Evolutionary conservation across 2,888 invertebrate genomes (phyloP), one percentile per base, ranked within the genome.

Genomic region (Notodonta ziczac): DNA sequence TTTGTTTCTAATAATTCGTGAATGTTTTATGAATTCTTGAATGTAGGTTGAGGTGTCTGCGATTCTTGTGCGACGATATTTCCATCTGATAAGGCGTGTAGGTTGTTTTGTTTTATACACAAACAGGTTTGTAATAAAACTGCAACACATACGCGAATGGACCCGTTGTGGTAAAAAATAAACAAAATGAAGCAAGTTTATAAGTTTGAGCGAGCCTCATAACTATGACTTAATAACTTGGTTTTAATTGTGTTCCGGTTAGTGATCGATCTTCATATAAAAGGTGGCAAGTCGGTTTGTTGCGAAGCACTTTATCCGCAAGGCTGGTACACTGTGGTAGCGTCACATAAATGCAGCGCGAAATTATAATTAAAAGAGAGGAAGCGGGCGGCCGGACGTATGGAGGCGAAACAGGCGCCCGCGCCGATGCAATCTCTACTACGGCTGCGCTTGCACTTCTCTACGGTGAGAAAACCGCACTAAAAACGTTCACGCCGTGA

Each of bases 311-410:
- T 66, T 62, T 66, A 74, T 66, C 64, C 69, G 63, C 72, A 69
- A 67, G 64, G 65, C 58, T 69, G 71, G 72, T 74, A 72, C 70
- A 24, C 51, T 66, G 64, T 62, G 65, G 63, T 73, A 71, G 71
- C 73, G 73, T 79, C 75, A 77, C 69, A 78, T 78, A 74, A 84
- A 82, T 82, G 84, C 85, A 84, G 81, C 74, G 84, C 85, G 72
- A 90, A 88, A 88, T 86, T 82, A 85, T 89, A 90, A 91, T 90
- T 87, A 87, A 74, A 86, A 89, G 86, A 84, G 88, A 91, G 90
- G 91, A 92, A 91, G 88, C 85, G 84, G 67, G 60, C 66, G 78
- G 80, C 89, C 91, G 90, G 91, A 91, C 87, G 83, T 76, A 71
- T 73, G 78, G 85, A 83, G 79, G 84, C 84, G 76, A 85, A 86